Evolutionary conservation across 2,888 invertebrate genomes (phyloP).

Genomic region (Euplagia quadripunctaria): DNA sequence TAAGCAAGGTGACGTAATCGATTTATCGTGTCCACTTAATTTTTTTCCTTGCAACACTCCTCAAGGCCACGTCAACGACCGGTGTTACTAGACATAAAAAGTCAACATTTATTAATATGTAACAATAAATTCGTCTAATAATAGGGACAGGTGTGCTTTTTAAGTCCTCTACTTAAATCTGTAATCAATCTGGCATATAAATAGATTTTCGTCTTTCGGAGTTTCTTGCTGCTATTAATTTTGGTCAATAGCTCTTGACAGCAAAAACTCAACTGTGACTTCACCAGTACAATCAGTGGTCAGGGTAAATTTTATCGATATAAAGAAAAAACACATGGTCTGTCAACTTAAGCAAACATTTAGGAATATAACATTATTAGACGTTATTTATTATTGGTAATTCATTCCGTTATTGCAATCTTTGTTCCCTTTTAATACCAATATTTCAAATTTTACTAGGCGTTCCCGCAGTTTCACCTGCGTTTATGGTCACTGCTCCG

Average conservation of each 20-base stretch:
- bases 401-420: neutral
- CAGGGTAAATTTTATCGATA: neutral
- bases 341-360: neutral
- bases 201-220: conserved; percentile 36
- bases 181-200: conserved; percentile 56
- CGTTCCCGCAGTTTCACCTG: no score
- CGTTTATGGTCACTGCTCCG: no score
- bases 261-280: conserved; percentile 9
- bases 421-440: neutral
- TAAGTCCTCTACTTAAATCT: conserved; percentile 45
- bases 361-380: neutral
- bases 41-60: conserved; percentile 67
- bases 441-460: no score
- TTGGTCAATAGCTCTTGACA: conserved; percentile 28
- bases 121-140: conserved; percentile 51
- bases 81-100: conserved; percentile 65
- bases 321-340: neutral
- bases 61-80: conserved; percentile 75
- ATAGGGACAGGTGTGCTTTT: conserved; percentile 60
- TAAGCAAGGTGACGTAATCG: conserved; percentile 64
- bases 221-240: conserved; percentile 38
- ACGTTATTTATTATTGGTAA: neutral
- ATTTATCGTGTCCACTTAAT: conserved; percentile 66
- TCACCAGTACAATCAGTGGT: neutral
- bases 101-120: conserved; percentile 60